These are phyloP conservation scores for Neolamprologus caudopunctatus DNA, from an alignment of 2,113 vertebrate genomes.

Conservation along the genomic window DNA sequence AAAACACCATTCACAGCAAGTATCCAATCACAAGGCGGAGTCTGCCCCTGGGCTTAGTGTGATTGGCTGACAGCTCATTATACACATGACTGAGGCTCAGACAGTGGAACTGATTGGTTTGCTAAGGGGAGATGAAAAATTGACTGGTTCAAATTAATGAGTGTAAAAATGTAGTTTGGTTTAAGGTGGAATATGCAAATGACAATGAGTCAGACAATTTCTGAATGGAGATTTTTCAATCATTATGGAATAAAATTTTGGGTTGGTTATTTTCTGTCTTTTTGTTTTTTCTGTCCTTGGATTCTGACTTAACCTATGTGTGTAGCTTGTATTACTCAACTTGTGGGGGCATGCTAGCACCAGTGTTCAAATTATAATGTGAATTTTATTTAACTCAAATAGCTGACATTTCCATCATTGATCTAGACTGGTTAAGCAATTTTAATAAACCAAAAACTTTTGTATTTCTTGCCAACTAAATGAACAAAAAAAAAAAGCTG, in stretches of 20 bases:
- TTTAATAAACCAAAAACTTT: background rate
- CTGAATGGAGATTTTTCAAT: background rate
- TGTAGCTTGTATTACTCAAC: background rate
- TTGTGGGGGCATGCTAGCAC: background rate
- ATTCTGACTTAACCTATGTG: background rate
- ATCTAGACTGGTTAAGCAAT: background rate
- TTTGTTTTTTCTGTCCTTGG: background rate
- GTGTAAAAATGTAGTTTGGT: background rate
- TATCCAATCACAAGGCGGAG: background rate
- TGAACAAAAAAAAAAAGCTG: background rate
- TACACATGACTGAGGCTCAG: slow-evolving; percentile 27
- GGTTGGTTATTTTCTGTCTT: background rate
- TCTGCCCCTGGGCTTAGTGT: background rate
- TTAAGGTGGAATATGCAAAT: background rate
- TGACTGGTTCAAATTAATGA: slow-evolving; percentile 14
- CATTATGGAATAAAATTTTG: background rate
- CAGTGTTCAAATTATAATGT: background rate
- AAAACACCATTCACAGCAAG: background rate
- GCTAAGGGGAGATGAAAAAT: background rate
- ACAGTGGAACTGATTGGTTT: slow-evolving; percentile 50
- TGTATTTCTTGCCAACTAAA: background rate
- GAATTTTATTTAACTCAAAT: background rate
- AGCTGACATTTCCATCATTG: background rate
- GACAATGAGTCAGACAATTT: background rate
- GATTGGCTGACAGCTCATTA: slow-evolving; percentile 55